Conservation (phyloP, 2,113 vertebrate genomes). For the Potamarius usumacintae region DNA sequence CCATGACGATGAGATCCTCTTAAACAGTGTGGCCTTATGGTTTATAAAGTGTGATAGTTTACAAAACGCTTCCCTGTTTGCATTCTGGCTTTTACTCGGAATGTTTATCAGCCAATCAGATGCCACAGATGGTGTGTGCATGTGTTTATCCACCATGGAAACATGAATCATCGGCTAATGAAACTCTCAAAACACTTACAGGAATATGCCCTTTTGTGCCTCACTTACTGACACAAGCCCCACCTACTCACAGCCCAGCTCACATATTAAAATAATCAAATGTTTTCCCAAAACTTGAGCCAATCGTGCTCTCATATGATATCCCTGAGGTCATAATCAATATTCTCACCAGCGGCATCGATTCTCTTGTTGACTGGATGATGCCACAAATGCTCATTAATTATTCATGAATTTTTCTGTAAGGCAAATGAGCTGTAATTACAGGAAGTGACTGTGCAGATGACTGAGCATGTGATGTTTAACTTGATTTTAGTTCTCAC, state of each 20-base stretch:
- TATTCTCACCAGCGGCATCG: not conserved
- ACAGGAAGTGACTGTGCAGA: not conserved
- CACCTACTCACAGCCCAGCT: not conserved
- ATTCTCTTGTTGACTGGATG: not conserved
- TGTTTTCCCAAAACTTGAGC: not conserved
- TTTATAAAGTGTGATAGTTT: constrained; percentile 16
- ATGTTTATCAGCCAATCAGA: not conserved
- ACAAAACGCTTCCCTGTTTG: not conserved
- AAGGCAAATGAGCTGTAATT: not conserved
- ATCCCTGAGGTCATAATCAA: not conserved
- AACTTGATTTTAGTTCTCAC: no score
- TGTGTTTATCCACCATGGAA: constrained; percentile 9
- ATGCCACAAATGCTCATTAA: not conserved
- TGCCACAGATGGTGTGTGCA: not conserved
- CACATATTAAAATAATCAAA: not conserved
- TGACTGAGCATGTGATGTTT: no score
- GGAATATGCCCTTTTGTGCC: not conserved
- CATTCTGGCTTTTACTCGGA: not conserved
- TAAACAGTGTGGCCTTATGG: not conserved
- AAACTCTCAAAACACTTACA: not conserved
- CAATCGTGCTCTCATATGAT: not conserved
- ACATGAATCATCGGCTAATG: constrained; percentile 9
- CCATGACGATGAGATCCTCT: not conserved
- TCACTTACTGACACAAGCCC: not conserved
- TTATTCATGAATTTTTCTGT: not conserved